Evolutionary conservation across 92 coral and sea anemone species (phyloP).

Genomic region (Palythoa grandiflora): DNA sequence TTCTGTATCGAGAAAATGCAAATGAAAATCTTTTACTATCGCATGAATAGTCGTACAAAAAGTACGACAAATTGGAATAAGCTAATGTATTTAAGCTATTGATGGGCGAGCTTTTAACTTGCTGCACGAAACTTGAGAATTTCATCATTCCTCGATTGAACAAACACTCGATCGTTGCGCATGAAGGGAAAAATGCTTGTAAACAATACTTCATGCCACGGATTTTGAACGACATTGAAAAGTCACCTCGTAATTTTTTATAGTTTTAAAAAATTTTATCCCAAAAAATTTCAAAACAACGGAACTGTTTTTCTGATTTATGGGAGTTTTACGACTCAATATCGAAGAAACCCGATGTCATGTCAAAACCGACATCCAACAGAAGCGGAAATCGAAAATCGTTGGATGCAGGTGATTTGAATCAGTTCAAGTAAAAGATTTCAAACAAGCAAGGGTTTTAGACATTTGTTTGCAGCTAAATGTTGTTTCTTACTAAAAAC

Average conservation of each 20-base stretch:
- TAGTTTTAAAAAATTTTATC: neutral
- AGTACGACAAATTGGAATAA: neutral
- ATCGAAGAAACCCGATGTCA: slow-evolving; percentile 27
- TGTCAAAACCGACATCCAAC: neutral
- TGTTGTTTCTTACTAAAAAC: neutral
- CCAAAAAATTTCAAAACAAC: neutral
- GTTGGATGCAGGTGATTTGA: slow-evolving; percentile 31
- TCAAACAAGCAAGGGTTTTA: neutral
- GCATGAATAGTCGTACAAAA: neutral
- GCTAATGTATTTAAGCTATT: neutral
- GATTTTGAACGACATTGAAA: neutral
- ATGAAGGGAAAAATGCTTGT: slow-evolving; percentile 36
- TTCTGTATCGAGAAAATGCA: too few species aligned
- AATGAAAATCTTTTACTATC: too few species aligned
- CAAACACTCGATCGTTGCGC: neutral
- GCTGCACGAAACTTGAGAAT: neutral
- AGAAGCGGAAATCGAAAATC: slow-evolving; percentile 40
- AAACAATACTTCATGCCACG: neutral
- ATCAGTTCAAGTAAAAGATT: neutral
- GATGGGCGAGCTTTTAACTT: neutral
- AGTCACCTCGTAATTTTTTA: neutral
- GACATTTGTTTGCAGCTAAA: neutral
- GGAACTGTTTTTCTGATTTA: neutral
- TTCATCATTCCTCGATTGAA: neutral
- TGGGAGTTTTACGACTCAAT: neutral